Evolutionary conservation across 1,140 invertebrate genomes (phyloP).

Genomic region (Tribolium castaneum): DNA sequence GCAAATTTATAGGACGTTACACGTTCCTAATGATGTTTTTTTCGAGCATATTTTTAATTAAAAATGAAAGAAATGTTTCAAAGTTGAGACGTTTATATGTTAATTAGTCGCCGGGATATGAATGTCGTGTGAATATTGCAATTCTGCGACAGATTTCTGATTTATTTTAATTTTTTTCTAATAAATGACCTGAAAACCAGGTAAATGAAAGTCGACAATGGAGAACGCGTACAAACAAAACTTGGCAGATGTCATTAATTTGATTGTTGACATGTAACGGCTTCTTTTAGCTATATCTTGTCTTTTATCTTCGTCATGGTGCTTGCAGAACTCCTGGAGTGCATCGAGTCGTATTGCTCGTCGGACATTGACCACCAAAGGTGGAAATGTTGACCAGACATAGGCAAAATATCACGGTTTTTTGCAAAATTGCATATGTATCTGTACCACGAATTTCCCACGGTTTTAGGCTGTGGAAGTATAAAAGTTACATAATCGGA

Average conservation of each 20-base stretch:
- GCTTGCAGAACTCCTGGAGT: constrained; percentile 34
- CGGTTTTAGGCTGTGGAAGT: constrained; percentile 14
- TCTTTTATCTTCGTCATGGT: constrained; percentile 32
- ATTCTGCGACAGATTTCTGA: not conserved
- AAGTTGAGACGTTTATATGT: not conserved
- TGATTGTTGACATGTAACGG: constrained; percentile 39
- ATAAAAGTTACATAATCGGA: constrained; percentile 11
- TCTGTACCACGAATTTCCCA: constrained; percentile 4
- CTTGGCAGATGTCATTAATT: constrained; percentile 18
- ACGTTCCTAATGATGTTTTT: not conserved
- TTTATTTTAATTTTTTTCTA: constrained; percentile 8
- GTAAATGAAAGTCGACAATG: constrained; percentile 28
- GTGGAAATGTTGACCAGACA: constrained; percentile 34
- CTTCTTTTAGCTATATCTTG: constrained; percentile 28
- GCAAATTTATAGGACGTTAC: not conserved
- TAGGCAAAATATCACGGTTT: not conserved
- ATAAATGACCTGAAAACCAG: constrained; percentile 16
- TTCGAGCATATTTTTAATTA: not conserved
- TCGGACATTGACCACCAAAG: constrained; percentile 49
- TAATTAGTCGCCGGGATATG: not conserved
- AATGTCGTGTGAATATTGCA: not conserved
- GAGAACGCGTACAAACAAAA: not conserved
- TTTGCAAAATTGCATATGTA: not conserved
- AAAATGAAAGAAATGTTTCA: not conserved
- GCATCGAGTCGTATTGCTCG: constrained; percentile 43